Conservation (phyloP, 2,888 invertebrate genomes). For the Arge pagana region DNA sequence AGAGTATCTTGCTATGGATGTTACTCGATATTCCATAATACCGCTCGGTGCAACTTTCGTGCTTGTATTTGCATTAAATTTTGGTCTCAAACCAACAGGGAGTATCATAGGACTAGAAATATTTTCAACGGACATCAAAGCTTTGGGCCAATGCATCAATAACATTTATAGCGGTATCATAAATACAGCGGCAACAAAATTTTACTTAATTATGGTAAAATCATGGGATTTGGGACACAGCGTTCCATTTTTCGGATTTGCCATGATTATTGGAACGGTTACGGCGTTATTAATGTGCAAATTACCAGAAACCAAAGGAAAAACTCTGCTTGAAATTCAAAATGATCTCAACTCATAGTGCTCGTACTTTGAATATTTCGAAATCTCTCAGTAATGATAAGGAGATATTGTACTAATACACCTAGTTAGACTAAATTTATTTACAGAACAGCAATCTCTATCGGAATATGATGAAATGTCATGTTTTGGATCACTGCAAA, state of each 20-base stretch:
- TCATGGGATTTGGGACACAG: conserved; percentile 39
- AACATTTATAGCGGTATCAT: conserved; percentile 31
- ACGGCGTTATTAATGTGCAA: conserved; percentile 29
- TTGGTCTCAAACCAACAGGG: conserved; percentile 35
- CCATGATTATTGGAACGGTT: conserved; percentile 25
- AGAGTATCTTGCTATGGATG: conserved; percentile 33
- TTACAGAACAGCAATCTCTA: no score
- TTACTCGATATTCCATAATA: conserved; percentile 28
- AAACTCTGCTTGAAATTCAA: conserved; percentile 42
- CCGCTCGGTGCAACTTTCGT: conserved; percentile 35
- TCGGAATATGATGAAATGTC: no score
- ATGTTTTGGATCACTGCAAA: no score
- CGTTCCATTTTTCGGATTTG: conserved; percentile 35
- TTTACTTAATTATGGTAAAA: conserved; percentile 37
- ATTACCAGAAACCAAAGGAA: conserved; percentile 44
- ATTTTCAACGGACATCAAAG: conserved; percentile 40
- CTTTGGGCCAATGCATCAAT: conserved; percentile 33
- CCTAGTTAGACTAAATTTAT: no score
- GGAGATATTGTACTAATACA: no score
- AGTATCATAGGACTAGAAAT: conserved; percentile 38
- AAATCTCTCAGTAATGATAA: no score
- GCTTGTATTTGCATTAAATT: conserved; percentile 37
- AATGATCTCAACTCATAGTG: conserved; percentile 33
- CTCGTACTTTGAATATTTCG: no score
- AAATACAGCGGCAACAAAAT: conserved; percentile 28